Evolutionary conservation across 2,113 vertebrate genomes (phyloP), one percentile per base, ranked within the genome.

Genomic region (Hippocampus mohnikei): DNA sequence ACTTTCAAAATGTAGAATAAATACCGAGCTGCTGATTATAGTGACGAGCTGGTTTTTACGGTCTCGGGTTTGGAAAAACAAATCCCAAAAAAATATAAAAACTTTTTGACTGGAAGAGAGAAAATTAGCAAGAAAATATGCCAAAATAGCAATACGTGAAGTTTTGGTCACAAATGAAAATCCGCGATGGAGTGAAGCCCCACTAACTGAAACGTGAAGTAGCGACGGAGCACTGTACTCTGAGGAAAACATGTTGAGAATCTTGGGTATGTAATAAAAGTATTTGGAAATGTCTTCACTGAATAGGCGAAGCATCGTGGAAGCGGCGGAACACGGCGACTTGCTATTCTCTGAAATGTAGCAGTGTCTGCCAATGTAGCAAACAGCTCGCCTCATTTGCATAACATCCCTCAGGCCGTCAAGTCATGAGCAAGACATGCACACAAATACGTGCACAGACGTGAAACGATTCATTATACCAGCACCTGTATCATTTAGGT

Each of bases 331-430:
- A 73, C 29, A 71, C 6, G 1, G 44, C 75, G 58, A 70, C 74
- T 42, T 69, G 66, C 79, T 78, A 79, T 85, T 84, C 81, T 79
- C 70, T 73, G 70, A 75, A 74, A 85, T 80, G 23, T 73, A 72
- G 78, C 73, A 73, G 79, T 81, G 71, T 81, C 78, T 84, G 79
- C 82, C 76, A 79, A 70, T 80, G 84, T 76, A 81, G 78, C 76
- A 84, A 90, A 90, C 89, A 89, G 87, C 87, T 90, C 85, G 86
- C 78, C 11, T 86, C 71, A 90, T 90, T 88, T 88, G 84, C 89
- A 90, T 89, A 88, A 84, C 84, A 84, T 79, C 87, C 85, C 88
- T 85, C 83, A 88, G 83, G 85, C 88, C 82, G 86, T 89, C 87
- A 83, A 77, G 79, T 84, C 70, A 68, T 41, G 59, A 84, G 81